Base-by-base conservation (phyloP, 2,888 invertebrate species). In the Zele albiditarsus region DNA sequence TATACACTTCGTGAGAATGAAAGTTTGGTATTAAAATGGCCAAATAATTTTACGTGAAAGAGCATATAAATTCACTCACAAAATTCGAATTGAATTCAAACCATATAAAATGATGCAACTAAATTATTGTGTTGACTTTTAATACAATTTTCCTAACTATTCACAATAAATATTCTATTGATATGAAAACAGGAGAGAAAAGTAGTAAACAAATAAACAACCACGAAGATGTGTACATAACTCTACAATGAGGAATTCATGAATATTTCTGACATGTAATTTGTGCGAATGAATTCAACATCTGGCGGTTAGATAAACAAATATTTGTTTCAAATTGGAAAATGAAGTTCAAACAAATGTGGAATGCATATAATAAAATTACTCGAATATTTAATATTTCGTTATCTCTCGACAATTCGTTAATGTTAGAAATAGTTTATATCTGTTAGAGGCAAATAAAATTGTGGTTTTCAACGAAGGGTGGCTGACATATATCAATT, bases 361-460 rank as follows among this genome's bases (percentile, higher is more conserved):
- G 83, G 81, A 83, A 73, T 67, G 63, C 71, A 70, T 66, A 71
- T 70, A 71, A 72, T 86, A 86, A 86, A 87, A 88, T 87, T 87
- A 85, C 87, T 86, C 85, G 85, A 83, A 84, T 86, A 84, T 87
- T 87, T 86, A 87, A 88, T 86, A 84, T 82, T 80, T 82, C 82
- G 71, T 66, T 74, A 78, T 84, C 85, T 85, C 87, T 85, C 84
- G 82, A 77, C 78, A 82, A 85, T 87, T 85, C 85, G 87, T 85
- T 83, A 84, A 84, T 80, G 80, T 81, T 82, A 78, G 83, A 79
- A 86, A 88, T 88, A 88, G 88, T 87, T 87, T 80, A 78, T 60
- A 78, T 60, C 62, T 75, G 77, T 81, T 68, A 23, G 70, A 71
- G 28, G 72, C 69, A 53, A 73, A 75, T 73, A 76, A 65, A 74